Percentiles rank a stretch among this genome's conserved stretches.
These are phyloP conservation scores for Zaprionus ghesquierei DNA, from an alignment of 1,140 invertebrate genomes.

Conservation along the genomic window DNA sequence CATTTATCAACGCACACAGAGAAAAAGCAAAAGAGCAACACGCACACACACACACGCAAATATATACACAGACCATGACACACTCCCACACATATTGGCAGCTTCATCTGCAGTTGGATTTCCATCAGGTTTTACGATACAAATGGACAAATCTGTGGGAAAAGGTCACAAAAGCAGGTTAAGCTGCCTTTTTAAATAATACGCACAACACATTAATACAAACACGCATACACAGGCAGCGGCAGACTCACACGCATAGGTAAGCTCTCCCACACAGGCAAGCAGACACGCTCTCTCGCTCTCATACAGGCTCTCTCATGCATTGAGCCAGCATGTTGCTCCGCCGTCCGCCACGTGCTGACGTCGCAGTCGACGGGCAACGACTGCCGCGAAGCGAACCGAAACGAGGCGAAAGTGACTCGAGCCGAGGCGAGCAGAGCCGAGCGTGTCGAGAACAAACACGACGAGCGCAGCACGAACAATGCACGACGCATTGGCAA, in stretches of 20 bases:
- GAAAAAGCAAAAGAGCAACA: background rate
- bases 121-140: slow-evolving; percentile 30
- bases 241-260: background rate
- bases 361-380: slow-evolving; percentile 9
- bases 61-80: slow-evolving; percentile 2
- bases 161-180: slow-evolving; percentile 80
- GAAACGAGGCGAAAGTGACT: background rate
- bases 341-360: slow-evolving; percentile 51
- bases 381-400: slow-evolving; percentile 13
- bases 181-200: slow-evolving; percentile 78
- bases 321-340: background rate
- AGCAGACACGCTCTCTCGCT: background rate
- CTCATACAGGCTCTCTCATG: background rate
- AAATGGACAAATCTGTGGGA: slow-evolving; percentile 59
- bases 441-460: background rate
- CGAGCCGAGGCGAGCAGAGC: background rate
- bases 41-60: slow-evolving; percentile 11
- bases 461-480: background rate
- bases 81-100: background rate
- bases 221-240: background rate
- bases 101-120: slow-evolving; percentile 41
- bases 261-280: background rate
- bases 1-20: slow-evolving; percentile 66
- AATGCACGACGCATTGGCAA: background rate
- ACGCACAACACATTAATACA: slow-evolving; percentile 67